Base-by-base conservation (phyloP, 2,888 invertebrate genomes). In the Antheraea yamamai region DNA sequence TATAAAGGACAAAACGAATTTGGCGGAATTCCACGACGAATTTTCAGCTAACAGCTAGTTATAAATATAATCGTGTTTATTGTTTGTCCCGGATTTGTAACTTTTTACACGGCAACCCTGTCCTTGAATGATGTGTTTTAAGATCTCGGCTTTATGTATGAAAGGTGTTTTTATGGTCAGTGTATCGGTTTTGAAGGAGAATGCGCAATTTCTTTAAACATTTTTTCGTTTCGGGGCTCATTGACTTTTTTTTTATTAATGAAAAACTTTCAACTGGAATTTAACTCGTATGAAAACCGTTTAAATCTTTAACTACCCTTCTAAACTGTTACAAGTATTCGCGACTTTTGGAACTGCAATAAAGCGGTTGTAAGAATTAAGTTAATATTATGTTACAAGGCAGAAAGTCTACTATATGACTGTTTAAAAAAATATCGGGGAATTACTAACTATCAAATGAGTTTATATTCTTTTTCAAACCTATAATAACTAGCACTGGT, bases 131-230 rank as follows among this genome's bases (percentile, higher is more conserved):
- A 39, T 39, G 70, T n/a, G 14, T 70, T 70, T n/a, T n/a, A 10
- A 70, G 39, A 70, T 70, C 39, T 70, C 70, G 70, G 39, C 39
- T 70, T 70, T 70, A 70, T 70, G 70, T 70, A 70, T 70, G 70
- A 70, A 70, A 70, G n/a, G 70, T 70, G 70, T 70, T 70, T 70
- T 74, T 74, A 74, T 58, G 55, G 20, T 26, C 35, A 20, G 35
- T 16, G 26, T 26, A 18, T 75, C 77, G 71, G 30, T 77, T 74
- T 76, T 78, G 79, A 81, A 81, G 81, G 81, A 81, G 77, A 75
- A 66, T 66, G 80, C 80, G 81, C 80, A 80, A 8, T 70, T 70
- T 39, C 39, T 70, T 70, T 39, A 0, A 39, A 10, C 2, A 20
- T 70, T 70, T 70, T 70, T 70, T 70, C 70, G 20, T 70, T 39